Evolutionary conservation across 2,888 invertebrate genomes (phyloP).

Genomic region (Seira sanloemensis): DNA sequence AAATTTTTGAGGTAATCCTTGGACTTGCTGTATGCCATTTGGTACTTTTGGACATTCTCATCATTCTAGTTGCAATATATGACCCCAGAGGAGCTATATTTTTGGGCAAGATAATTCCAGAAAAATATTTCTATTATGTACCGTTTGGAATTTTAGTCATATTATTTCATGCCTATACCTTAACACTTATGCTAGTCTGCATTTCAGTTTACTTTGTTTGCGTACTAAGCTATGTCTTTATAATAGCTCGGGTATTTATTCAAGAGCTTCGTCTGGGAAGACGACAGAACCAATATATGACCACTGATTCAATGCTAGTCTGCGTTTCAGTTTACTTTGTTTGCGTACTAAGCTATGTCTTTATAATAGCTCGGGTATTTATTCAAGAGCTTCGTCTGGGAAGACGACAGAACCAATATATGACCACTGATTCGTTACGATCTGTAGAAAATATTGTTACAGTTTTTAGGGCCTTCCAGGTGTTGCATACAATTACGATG

Average conservation of each 20-base stretch:
- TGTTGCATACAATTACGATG: no score
- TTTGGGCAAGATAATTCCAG: background rate
- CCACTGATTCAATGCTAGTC: no score
- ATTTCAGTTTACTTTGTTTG: background rate
- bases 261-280: conserved; percentile 1
- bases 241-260: background rate
- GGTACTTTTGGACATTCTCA: background rate
- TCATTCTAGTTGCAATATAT: background rate
- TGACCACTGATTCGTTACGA: no score
- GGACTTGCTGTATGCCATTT: background rate
- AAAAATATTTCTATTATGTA: background rate
- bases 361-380: background rate
- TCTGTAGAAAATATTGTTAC: no score
- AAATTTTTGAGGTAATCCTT: background rate
- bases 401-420: background rate
- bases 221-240: background rate
- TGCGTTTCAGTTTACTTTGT: background rate
- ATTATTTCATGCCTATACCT: background rate
- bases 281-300: no score
- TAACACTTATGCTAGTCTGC: background rate
- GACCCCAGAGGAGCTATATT: conserved; percentile 18
- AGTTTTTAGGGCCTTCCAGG: no score
- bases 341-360: background rate
- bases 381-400: background rate
- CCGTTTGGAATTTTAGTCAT: background rate